Evolutionary conservation across 1,140 invertebrate genomes (phyloP).

Genomic region (Acyrthosiphon pisum): DNA sequence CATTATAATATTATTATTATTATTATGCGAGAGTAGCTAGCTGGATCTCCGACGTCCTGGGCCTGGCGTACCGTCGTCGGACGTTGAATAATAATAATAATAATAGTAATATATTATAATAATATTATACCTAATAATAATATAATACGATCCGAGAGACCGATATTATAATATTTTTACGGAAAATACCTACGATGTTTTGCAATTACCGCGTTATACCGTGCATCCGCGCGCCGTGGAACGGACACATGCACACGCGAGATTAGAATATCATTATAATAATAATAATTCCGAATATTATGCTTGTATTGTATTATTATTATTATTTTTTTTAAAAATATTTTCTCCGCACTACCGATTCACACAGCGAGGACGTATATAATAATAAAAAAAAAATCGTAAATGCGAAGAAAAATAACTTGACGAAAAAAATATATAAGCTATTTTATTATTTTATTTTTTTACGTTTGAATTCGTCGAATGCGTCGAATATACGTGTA

Average conservation of each 20-base stretch:
- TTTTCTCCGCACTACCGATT: constrained; percentile 1
- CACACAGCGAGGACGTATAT: background rate
- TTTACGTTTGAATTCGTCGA: background rate
- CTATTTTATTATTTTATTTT: constrained; percentile 1
- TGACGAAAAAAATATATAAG: constrained; percentile 1
- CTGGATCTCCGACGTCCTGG: background rate
- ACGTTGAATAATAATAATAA: constrained; percentile 51
- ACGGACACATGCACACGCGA: constrained; percentile 33
- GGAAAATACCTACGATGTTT: background rate
- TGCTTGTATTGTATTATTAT: constrained; percentile 15
- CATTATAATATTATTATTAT: background rate
- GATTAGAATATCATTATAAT: constrained; percentile 46
- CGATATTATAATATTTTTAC: constrained; percentile 5
- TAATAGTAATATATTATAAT: constrained; percentile 41
- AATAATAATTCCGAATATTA: constrained; percentile 27
- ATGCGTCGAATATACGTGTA: background rate
- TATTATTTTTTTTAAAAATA: background rate
- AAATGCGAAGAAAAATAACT: background rate
- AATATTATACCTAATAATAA: background rate
- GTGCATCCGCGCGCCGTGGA: constrained; percentile 33
- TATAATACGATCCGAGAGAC: background rate
- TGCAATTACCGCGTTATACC: constrained; percentile 49
- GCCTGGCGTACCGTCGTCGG: background rate
- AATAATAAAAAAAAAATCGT: constrained; percentile 3
- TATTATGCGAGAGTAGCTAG: background rate